Percentiles rank a stretch among this genome's conserved stretches.
phyloP scores from a whole-genome alignment of 2,113 vertebrate species.

The Menura novaehollandiae region DNA sequence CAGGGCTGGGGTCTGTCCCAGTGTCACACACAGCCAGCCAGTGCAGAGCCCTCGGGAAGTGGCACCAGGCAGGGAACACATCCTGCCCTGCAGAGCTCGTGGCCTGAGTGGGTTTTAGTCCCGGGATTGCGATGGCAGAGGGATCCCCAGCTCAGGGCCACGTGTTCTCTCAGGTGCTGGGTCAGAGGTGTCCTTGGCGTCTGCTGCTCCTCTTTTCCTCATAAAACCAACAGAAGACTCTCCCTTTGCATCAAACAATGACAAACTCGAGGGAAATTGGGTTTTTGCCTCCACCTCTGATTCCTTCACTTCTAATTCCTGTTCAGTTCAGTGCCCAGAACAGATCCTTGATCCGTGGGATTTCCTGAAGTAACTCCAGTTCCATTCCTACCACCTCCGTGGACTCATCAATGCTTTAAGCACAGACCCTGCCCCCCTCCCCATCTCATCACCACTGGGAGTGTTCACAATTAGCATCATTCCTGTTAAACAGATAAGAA shows the following conservation, averaged over 20 bases:
- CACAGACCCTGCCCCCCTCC: background rate
- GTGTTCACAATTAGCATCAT: too few relatives aligned
- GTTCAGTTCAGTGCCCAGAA: background rate
- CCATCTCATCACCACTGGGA: background rate
- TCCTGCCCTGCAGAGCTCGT: background rate
- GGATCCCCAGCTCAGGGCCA: background rate
- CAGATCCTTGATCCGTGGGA: background rate
- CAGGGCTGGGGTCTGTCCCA: background rate
- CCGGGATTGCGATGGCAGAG: background rate
- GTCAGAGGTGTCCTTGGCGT: background rate
- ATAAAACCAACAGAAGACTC: background rate
- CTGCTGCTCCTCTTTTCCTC: background rate
- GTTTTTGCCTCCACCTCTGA: background rate
- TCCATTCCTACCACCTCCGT: rapidly evolving
- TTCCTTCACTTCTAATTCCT: background rate
- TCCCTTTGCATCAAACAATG: background rate
- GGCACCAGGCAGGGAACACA: background rate
- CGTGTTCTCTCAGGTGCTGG: background rate
- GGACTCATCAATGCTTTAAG: rapidly evolving
- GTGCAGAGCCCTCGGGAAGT: background rate
- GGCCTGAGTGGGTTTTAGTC: background rate
- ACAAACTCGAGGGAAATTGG: background rate
- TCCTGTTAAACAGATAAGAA: background rate
- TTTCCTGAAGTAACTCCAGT: background rate
- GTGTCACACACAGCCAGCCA: too few relatives aligned